Conservation (phyloP, 1,140 invertebrate genomes). For the Anastrepha ludens region DNA sequence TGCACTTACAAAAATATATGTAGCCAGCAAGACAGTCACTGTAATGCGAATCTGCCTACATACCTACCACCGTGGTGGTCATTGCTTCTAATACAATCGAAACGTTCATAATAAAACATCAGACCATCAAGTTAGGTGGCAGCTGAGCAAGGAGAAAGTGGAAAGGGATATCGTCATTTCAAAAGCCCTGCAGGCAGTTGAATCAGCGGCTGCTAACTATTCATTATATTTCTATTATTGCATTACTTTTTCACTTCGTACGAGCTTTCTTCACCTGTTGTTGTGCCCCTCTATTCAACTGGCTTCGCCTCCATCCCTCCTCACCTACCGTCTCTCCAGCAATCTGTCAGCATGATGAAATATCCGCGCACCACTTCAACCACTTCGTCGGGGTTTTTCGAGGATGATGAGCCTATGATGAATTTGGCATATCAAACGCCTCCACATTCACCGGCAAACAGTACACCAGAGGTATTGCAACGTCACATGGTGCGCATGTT, state of each 20-base stretch:
- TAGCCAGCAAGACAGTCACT: neutral
- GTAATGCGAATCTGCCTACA: too few species aligned
- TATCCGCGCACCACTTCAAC: slow-evolving; percentile 71
- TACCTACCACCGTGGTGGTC: too few species aligned
- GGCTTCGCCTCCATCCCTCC: neutral
- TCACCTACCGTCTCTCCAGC: neutral
- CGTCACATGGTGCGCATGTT: slow-evolving; percentile 73
- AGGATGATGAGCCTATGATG: slow-evolving; percentile 69
- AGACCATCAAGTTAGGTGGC: neutral
- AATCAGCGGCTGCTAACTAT: neutral
- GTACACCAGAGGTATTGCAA: slow-evolving; percentile 68
- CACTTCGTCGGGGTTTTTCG: slow-evolving; percentile 70
- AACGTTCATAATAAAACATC: neutral
- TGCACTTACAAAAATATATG: neutral
- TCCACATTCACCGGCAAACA: slow-evolving; percentile 64
- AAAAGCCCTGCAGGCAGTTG: slow-evolving; percentile 5
- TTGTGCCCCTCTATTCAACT: neutral
- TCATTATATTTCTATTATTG: neutral
- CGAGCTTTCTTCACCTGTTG: too few species aligned
- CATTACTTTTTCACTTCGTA: too few species aligned
- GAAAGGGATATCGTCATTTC: neutral
- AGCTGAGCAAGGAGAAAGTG: neutral
- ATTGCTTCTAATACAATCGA: too few species aligned
- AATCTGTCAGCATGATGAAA: slow-evolving; percentile 63
- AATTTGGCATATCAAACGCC: slow-evolving; percentile 69